A percentile compares a stretch with the other conserved stretches of the same genome.
phyloP scores from a whole-genome alignment of 2,888 invertebrate species.

The Tetrapedia diversipes region DNA sequence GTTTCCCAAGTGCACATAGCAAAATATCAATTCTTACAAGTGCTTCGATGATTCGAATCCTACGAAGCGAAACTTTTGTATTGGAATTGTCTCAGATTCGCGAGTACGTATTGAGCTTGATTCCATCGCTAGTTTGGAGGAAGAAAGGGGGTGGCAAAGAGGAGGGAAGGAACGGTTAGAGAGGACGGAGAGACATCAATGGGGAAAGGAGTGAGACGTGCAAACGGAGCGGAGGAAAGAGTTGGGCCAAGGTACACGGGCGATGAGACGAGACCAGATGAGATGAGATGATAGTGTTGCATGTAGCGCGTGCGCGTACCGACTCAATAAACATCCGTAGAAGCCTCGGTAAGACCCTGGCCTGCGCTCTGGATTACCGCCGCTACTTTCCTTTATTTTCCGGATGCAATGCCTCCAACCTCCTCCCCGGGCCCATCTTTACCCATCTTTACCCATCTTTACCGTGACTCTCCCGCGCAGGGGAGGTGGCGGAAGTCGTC shows the following conservation, averaged over 20 bases:
- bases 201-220: conserved; percentile 19
- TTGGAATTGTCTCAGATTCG: too few relatives aligned
- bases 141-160: background rate
- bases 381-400: conserved; percentile 79
- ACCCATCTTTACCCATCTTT: conserved; percentile 56
- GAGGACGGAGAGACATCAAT: conserved; percentile 9
- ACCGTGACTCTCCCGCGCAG: conserved; percentile 51
- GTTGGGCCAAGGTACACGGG: conserved; percentile 57
- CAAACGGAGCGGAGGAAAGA: conserved; percentile 1
- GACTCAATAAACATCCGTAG: conserved; percentile 82
- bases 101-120: too few relatives aligned
- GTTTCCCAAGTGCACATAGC: too few relatives aligned
- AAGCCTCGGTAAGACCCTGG: conserved; percentile 79
- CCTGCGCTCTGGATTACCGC: conserved; percentile 81
- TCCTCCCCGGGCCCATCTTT: conserved; percentile 56
- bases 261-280: conserved; percentile 73
- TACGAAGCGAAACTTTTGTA: too few relatives aligned
- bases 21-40: too few relatives aligned
- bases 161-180: background rate
- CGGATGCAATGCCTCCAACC: conserved; percentile 68
- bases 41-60: too few relatives aligned
- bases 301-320: conserved; percentile 77
- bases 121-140: too few relatives aligned
- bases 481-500: conserved; percentile 54
- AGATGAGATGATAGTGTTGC: conserved; percentile 73